Base-by-base conservation (phyloP, 1,140 invertebrate genomes). In the Drosophila erecta region DNA sequence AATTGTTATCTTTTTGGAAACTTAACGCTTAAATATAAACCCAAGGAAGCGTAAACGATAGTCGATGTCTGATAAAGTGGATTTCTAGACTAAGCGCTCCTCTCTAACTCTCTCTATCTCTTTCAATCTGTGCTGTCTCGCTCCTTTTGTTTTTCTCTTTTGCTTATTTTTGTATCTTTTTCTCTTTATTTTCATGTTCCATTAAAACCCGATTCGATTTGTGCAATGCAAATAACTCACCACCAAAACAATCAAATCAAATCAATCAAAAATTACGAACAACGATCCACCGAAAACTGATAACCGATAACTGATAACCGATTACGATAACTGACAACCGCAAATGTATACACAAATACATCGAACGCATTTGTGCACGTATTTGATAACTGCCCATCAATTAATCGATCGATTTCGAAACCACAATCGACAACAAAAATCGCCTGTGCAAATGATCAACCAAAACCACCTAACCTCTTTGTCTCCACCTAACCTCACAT, bases 181-280 rank as follows among this genome's bases (percentile, higher is more conserved):
- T 92, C 83, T 92, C 80, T 91, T 90, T 90, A 81, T 86, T 90
- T 91, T 89, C 89, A 91, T 91, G 86, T 86, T 90, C 90, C 80
- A 84, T 89, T 84, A 89, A 87, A 89, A 76, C 53, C 71, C 77
- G 80, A 84, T 86, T 86, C 80, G 81, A 89, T 89, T 86, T 91
- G 83, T 90, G 83, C 81, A 85, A 71, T 71, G 66, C 66, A 70
- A 84, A 84, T 84, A 90, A 90, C 72, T 58, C 62, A 72, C 59
- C 47, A 81, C 64, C 60, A 74, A 73, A 60, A 58, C 59, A 76
- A 60, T 61, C 66, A 76, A 69, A 60, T 60, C 66, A 76, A 67
- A 61, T 65, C 64, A 66, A 85, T 46, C 66, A 60, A 72, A 70
- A 54, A 75, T 50, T 66, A 55, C 40, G 53, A 81, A 77, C 58